Evolutionary conservation across 2,797 vertebrate genomes (phyloP), one percentile per base, ranked within the genome.

Genomic region (Brachyrhaphis roseni): DNA sequence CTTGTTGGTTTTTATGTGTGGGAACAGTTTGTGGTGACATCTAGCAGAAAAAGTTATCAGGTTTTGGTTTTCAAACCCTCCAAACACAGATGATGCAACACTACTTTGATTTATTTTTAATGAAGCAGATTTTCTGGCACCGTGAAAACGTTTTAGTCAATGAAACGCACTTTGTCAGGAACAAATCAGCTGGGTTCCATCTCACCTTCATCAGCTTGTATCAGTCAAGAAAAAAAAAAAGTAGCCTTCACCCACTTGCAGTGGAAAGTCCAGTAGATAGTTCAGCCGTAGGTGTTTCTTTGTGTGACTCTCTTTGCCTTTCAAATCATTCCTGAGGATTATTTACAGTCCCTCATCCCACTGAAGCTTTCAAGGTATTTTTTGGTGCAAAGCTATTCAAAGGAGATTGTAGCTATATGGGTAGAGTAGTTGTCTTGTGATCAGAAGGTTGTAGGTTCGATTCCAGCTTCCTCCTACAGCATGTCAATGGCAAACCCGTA

Each of bases 51-150:
- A 34, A 4, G 57, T 59, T 64, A 36, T 36, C 34, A 64, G 18
- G 18, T 51, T n/a, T n/a, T 20, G 70, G 55, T 18, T 10, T 34
- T 47, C 34, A 53, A 76, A 64, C 7, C 31, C 66, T 55, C 77
- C 46, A 11, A 47, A 68, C 46, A 18, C n/a, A 57, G 55, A 6
- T 18, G 10, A 8, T 20, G 41, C 0, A 23, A 72, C 36, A 36
- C 5, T 26, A 64, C 81, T 84, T 85, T 36, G 76, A 89, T 81
- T 51, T 78, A 77, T 77, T 82, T 84, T 86, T 55, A 41, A 86
- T 23, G 8, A 1, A 53, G 75, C 68, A 10, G 62, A n/a, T 78
- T 81, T 80, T 64, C 62, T 74, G 41, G 76, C 39, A 41, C 51
- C 43, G 46, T 64, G 71, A 66, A 80, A 74, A 34, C 1, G 76